Percentiles rank a stretch among this genome's conserved stretches.
Evolutionary conservation across 2,113 vertebrate genomes (phyloP).

Genomic region (Elaphurus davidianus): DNA sequence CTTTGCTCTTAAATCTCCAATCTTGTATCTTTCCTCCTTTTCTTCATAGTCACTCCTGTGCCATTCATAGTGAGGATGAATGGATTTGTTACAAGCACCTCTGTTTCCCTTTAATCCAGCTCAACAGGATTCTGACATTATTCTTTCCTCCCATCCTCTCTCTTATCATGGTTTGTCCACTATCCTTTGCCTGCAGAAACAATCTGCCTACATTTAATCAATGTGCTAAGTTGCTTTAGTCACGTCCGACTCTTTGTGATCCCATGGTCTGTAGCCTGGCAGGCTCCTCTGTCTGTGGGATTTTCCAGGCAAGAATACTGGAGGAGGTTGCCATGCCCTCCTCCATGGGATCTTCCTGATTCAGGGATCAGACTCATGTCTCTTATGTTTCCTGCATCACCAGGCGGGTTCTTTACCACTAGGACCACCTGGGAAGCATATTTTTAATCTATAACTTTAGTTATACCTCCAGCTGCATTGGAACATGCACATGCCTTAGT

Average conservation of each 20-base stretch:
- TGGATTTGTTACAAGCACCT: neutral
- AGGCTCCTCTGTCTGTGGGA: neutral
- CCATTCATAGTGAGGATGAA: neutral
- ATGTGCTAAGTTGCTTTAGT: neutral
- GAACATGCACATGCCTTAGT: neutral
- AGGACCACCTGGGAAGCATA: neutral
- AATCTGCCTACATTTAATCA: neutral
- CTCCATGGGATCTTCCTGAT: neutral
- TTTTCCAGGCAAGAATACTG: neutral
- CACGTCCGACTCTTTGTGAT: neutral
- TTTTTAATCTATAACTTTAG: neutral
- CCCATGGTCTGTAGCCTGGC: neutral
- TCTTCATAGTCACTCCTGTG: rapidly evolving
- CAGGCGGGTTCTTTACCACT: neutral
- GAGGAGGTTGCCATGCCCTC: neutral
- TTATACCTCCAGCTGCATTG: neutral
- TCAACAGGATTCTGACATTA: neutral
- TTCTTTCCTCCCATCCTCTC: neutral
- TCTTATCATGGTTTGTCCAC: neutral
- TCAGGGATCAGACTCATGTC: neutral
- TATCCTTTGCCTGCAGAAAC: neutral
- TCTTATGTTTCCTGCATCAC: neutral
- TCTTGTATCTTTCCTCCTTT: neutral
- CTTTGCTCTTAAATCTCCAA: neutral
- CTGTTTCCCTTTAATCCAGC: neutral